A percentile compares a stretch with the other conserved stretches of the same genome.
Evolutionary conservation across 2,888 invertebrate species (phyloP).

Genomic region (Trissonchulus latispiculum): DNA sequence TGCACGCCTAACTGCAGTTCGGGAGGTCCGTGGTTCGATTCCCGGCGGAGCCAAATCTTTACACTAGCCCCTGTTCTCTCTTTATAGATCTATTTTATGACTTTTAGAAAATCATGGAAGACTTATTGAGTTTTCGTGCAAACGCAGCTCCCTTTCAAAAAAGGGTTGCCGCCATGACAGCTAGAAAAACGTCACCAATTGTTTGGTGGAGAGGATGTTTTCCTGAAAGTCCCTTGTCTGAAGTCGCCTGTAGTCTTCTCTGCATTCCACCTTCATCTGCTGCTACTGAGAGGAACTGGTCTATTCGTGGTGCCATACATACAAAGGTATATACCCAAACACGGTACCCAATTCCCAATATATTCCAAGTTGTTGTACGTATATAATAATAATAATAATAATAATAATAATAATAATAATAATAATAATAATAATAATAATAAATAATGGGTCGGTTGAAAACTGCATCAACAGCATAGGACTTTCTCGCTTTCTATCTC

Average conservation of each 20-base stretch:
- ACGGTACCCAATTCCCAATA: background rate
- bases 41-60: too few species aligned
- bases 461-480: too few species aligned
- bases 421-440: too few species aligned
- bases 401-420: too few species aligned
- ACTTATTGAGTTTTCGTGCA: background rate
- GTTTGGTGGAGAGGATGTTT: constrained; percentile 2
- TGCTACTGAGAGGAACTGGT: constrained; percentile 2
- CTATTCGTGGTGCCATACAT: constrained; percentile 13
- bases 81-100: too few species aligned
- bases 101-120: background rate
- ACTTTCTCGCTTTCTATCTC: too few species aligned
- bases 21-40: too few species aligned
- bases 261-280: background rate
- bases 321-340: constrained; percentile 1
- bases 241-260: background rate
- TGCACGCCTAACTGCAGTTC: too few species aligned
- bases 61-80: too few species aligned
- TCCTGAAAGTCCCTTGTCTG: background rate
- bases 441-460: too few species aligned
- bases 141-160: background rate
- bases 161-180: background rate
- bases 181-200: background rate
- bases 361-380: too few species aligned
- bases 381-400: too few species aligned